Base-by-base conservation (phyloP, 2,113 vertebrate species). In the Megaceryle maxima region DNA sequence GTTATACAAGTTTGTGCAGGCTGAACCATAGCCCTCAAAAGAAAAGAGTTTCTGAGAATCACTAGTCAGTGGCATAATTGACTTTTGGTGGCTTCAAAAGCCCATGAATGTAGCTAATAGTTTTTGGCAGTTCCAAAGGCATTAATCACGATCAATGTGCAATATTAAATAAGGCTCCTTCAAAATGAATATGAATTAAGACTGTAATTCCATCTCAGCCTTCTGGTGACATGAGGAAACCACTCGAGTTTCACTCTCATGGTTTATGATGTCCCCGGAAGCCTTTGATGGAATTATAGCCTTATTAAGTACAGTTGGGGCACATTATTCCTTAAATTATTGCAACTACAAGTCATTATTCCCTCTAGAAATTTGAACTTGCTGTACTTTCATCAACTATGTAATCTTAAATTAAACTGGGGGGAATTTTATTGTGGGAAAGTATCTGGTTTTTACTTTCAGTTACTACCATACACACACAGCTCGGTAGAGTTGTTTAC, bases 291-390 rank as follows among this genome's bases (percentile, higher is more conserved):
- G 88, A 96, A 97, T 97, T 92, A 97, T 22, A 93, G 51, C 60
- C 68, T 93, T 93, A 81, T 93, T 92, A 96, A 96, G 77, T 96
- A 83, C 66, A 92, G 89, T 97, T 95, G 89, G 91, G 94, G 88
- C 94, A 74, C 91, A 89, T 97, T 97, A 97, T 95, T 94, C 90
- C 91, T 96, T 95, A 97, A 97, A 94, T 94, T 94, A 94, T 92
- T 94, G 90, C 78, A 95, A 82, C 89, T 92, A 90, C n/a, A 94
- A 95, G 92, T 77, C 87, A 94, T 96, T 97, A 95, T 91, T 96
- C 89, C 92, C 84, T 72, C 51, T 88, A 89, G 92, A 97, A 97
- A 92, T 92, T 95, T 91, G 94, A 92, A 96, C 74, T 94, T 81
- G 75, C 87, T 92, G 92, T 95, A 95, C 86, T 96, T 94, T 74